These are phyloP conservation scores for Lagocephalus sceleratus DNA, from an alignment of 2,797 vertebrate genomes.

Conservation along the genomic window DNA sequence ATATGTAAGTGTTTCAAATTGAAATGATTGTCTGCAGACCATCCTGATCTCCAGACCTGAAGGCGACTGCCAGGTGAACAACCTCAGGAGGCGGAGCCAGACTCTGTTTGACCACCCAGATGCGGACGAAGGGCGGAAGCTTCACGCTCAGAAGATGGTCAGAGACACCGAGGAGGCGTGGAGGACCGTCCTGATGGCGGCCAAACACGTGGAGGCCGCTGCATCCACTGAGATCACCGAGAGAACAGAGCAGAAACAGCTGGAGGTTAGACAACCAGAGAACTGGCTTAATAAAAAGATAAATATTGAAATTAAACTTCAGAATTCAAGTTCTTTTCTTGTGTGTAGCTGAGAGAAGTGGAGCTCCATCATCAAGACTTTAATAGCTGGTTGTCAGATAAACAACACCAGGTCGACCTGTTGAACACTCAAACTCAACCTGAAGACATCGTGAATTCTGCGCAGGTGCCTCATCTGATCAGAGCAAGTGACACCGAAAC, in stretches of 20 bases:
- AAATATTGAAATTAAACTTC: too few species aligned
- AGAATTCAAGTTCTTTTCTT: not conserved
- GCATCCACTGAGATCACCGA: slow-evolving; percentile 44
- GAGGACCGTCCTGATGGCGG: slow-evolving; percentile 45
- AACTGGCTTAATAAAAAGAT: too few species aligned
- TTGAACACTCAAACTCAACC: slow-evolving; percentile 61
- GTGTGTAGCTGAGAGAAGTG: slow-evolving; percentile 59
- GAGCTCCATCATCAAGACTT: slow-evolving; percentile 61
- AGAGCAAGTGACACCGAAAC: too few species aligned
- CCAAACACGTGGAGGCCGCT: slow-evolving; percentile 23
- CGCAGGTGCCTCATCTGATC: slow-evolving; percentile 76
- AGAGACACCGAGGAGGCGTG: slow-evolving; percentile 66
- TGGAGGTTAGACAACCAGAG: slow-evolving; percentile 36
- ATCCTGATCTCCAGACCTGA: slow-evolving; percentile 71
- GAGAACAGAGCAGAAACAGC: slow-evolving; percentile 41
- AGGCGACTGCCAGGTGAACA: slow-evolving; percentile 76
- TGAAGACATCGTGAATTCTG: slow-evolving; percentile 66
- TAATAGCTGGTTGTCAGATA: slow-evolving; percentile 68
- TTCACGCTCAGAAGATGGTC: slow-evolving; percentile 55
- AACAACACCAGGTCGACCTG: slow-evolving; percentile 67
- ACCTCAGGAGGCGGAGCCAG: slow-evolving; percentile 65
- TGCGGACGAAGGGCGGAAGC: slow-evolving; percentile 40
- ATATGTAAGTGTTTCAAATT: not conserved
- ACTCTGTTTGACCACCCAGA: slow-evolving; percentile 56
- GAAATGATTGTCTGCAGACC: slow-evolving; percentile 56